phyloP scores from a whole-genome alignment of 2,113 vertebrate genomes.

The Lathamus discolor region DNA sequence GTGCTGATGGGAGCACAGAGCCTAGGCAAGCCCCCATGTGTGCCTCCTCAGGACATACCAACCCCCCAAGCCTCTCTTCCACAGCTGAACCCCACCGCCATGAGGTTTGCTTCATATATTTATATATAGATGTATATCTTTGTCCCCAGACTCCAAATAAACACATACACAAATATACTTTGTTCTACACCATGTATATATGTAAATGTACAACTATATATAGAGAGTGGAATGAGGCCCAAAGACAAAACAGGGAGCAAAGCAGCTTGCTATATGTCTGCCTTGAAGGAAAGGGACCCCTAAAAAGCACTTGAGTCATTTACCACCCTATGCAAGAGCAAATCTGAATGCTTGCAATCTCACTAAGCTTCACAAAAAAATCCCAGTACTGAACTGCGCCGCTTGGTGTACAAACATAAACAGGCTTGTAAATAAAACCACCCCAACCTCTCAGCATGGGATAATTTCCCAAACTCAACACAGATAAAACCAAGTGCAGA shows the following conservation, averaged over 20 bases:
- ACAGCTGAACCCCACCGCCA: background rate
- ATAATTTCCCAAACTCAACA: background rate
- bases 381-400: background rate
- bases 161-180: fast-evolving
- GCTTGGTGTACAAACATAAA: background rate
- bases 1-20: background rate
- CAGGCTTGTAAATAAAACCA: background rate
- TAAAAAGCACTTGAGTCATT: background rate
- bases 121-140: background rate
- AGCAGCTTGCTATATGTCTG: background rate
- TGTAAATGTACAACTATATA: fast-evolving
- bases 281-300: background rate
- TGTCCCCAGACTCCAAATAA: background rate
- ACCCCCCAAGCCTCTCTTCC: background rate
- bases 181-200: background rate
- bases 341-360: background rate
- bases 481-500: background rate
- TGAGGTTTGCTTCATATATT: background rate
- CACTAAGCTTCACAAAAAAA: background rate
- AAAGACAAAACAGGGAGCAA: background rate
- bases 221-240: background rate
- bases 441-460: background rate
- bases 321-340: background rate
- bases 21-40: background rate
- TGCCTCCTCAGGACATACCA: fast-evolving